Base-by-base conservation (phyloP, 2,888 invertebrate species). In the Drosophila fungiperda region DNA sequence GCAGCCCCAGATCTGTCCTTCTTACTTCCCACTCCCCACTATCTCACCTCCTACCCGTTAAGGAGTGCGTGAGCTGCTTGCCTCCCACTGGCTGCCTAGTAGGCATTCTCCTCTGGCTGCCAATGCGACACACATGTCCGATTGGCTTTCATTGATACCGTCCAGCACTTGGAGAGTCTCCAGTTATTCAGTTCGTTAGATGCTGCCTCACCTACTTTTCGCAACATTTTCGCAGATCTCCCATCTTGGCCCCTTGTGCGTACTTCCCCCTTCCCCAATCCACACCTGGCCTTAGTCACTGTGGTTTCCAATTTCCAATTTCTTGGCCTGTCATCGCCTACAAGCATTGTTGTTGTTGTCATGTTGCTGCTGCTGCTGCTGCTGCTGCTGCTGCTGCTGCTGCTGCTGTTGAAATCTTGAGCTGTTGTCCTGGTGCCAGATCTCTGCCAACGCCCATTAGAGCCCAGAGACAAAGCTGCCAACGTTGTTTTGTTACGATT, bases 91-190 rank as follows among this genome's bases (percentile, higher is more conserved):
- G 63, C 68, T 61, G 55, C 60, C 66, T 63, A 50, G 40, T 20
- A 26, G 9, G 35, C 50, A n/a, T 42, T 60, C 48, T 62, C 50
- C 71, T 32, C 73, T 73, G 76, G 75, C 79, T 86, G 85, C 87
- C 89, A 89, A 84, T 87, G 87, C 78, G 82, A 87, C 71, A 89
- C 89, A 59, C 86, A 85, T 87, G 86, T 87, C 88, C 83, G 86
- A 89, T 89, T 75, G 80, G 76, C 77, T 87, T 73, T 65, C 88
- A 85, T 89, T 87, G 89, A 89, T 89, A 86, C 72, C 52, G 66
- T 68, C 64, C 73, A 55, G 62, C 66, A 70, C 59, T 73, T 36
- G 73, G 66, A 69, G 68, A 77, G 63, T 57, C 61, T 60, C 40
- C 62, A 61, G 77, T 79, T 89, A 87, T 32, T 15, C 52, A 20